Base-by-base conservation (phyloP, 2,113 vertebrate species). In the Myrmecophaga tridactyla region DNA sequence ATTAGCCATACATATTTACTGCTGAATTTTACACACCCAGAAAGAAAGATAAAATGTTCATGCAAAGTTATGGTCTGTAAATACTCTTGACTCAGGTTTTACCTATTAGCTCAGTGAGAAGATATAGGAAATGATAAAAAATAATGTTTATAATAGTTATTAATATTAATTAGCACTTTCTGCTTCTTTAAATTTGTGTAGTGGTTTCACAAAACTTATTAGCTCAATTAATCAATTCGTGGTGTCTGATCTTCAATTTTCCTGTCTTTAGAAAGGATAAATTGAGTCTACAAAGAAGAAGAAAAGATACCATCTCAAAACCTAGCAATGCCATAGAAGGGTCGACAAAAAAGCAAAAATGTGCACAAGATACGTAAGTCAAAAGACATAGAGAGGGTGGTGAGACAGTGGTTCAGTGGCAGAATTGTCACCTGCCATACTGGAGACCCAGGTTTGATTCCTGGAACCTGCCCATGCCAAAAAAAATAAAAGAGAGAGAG, bases 1-100 rank as follows among this genome's bases (percentile, higher is more conserved):
- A 65, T 75, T 63, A 94, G 94, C 86, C 83, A 95, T 91, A 58
- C 41, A 25, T 77, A 88, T 95, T 96, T 63, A 23, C n/a, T 56
- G 46, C 36, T 29, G 39, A 92, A 81, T 77, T 73, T 93, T 56
- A 92, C 41, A 86, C 73, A 34, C 92, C 18, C 67, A n/a, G 17
- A 92, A 86, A 48, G 73, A 89, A 75, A 93, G 67, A 63, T 17
- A 92, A 95, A 89, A 80, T 77, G 29, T 46, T 94, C 21, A 69
- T 34, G 72, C 5, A 39, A 36, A 92, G 46, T 14, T 36, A 3
- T 75, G 48, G 77, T 62, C 89, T 87, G 9, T 53, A 84, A 75
- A 81, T 86, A 87, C 36, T 76, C 15, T 89, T 82, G 43, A 90
- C 36, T 88, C 62, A 58, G 73, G 46, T 8, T 1, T 39, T 86